Conservation (phyloP, 2,113 vertebrate genomes). For the Arenaria interpres region DNA sequence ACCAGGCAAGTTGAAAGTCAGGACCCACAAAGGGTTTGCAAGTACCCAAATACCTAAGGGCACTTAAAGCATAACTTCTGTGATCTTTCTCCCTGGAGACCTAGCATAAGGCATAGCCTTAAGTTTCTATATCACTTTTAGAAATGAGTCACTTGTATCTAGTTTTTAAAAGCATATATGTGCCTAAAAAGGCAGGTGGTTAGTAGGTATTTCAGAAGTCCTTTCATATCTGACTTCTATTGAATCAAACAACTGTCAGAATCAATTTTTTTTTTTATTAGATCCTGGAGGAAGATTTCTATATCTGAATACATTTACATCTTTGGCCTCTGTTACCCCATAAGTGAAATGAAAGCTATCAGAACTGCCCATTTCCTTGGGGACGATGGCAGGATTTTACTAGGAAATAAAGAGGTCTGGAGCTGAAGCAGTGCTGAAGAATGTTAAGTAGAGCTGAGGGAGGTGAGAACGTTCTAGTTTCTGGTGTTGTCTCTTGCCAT, state of each 20-base stretch:
- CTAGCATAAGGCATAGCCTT: neutral
- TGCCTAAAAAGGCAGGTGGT: neutral
- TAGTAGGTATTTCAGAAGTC: neutral
- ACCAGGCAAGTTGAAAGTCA: neutral
- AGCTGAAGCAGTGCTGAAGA: neutral
- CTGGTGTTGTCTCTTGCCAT: neutral
- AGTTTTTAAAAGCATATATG: neutral
- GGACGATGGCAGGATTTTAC: neutral
- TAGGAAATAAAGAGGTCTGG: neutral
- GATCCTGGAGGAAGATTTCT: neutral
- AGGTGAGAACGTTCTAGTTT: neutral
- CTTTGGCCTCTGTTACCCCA: neutral
- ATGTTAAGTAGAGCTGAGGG: neutral
- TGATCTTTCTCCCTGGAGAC: neutral
- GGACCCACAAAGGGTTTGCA: neutral
- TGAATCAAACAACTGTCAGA: neutral
- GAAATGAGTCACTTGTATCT: neutral
- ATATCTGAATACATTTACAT: neutral
- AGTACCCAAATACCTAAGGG: neutral
- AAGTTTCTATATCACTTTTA: neutral
- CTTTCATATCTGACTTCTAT: neutral
- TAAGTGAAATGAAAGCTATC: neutral
- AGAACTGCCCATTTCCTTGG: neutral
- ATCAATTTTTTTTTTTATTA: no score
- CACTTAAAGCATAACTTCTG: neutral